Conservation (phyloP, 2,888 invertebrate species). For the Apantesis nais region DNA sequence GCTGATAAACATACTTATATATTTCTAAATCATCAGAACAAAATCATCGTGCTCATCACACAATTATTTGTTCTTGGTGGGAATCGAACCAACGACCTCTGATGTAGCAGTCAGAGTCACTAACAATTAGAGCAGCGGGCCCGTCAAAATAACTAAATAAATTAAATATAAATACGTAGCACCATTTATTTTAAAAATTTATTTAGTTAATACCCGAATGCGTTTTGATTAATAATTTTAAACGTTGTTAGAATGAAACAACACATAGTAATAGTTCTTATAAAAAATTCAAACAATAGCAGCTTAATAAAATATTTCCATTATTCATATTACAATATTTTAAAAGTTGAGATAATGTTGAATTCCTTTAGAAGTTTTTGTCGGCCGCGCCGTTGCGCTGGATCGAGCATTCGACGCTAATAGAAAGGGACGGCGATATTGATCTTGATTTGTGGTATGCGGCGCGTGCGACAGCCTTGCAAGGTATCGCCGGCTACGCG, state of each 20-base stretch:
- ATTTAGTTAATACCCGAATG: neutral
- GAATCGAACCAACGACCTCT: too few relatives aligned
- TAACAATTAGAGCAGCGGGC: too few relatives aligned
- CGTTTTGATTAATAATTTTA: neutral
- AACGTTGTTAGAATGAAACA: neutral
- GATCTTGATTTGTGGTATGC: constrained; percentile 59
- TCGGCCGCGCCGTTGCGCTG: constrained; percentile 23
- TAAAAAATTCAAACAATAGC: neutral
- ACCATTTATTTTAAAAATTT: too few relatives aligned
- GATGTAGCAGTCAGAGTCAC: too few relatives aligned
- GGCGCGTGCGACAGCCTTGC: constrained; percentile 60
- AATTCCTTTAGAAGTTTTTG: constrained; percentile 42
- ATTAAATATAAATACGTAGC: too few relatives aligned
- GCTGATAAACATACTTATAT: too few relatives aligned
- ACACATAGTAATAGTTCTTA: neutral
- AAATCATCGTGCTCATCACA: too few relatives aligned
- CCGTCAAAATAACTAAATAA: too few relatives aligned
- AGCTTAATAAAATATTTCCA: neutral
- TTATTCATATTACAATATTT: neutral
- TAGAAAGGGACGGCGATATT: constrained; percentile 54
- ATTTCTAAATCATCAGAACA: too few relatives aligned
- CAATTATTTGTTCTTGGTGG: too few relatives aligned
- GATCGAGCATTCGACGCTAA: constrained; percentile 24
- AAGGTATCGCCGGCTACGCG: constrained; percentile 46
- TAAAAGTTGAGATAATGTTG: constrained; percentile 9